Percentiles rank a stretch among this genome's conserved stretches.
These are phyloP conservation scores for Agapornis roseicollis DNA, from an alignment of 2,113 vertebrate species.

Conservation along the genomic window DNA sequence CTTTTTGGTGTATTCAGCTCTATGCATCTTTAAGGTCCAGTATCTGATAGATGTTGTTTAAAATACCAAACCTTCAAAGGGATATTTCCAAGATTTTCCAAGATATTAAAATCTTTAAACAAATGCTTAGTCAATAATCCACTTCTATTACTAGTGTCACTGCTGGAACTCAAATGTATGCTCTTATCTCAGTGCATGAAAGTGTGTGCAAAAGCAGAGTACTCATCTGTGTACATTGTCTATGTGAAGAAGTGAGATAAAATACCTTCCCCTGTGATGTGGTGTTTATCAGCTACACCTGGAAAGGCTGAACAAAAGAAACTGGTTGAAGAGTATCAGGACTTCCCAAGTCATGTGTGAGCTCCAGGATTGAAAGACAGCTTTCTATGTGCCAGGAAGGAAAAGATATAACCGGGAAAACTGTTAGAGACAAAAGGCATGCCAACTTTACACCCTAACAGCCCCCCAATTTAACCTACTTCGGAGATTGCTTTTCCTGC, in stretches of 20 bases:
- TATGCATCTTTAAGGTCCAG: background rate
- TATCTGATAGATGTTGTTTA: background rate
- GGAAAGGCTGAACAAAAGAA: background rate
- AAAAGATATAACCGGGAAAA: background rate
- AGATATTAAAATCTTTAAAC: background rate
- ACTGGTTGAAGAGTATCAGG: background rate
- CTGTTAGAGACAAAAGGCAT: background rate
- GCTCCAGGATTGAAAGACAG: background rate
- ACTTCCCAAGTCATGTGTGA: background rate
- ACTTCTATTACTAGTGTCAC: background rate
- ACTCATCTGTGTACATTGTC: background rate
- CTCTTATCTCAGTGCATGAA: slow-evolving; percentile 12
- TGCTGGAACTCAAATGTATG: background rate
- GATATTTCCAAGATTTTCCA: background rate
- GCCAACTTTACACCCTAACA: background rate
- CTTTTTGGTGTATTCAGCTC: background rate
- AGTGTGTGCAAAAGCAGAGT: background rate
- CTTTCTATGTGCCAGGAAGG: background rate
- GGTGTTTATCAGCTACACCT: background rate
- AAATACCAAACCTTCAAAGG: slow-evolving; percentile 15
- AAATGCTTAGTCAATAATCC: slow-evolving; percentile 18
- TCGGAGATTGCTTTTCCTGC: background rate
- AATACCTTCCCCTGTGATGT: background rate
- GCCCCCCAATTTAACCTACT: background rate
- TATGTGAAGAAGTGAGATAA: background rate